These are phyloP conservation scores for Pangasius krempfi DNA, from an alignment of 2,797 vertebrate genomes.

Conservation along the genomic window DNA sequence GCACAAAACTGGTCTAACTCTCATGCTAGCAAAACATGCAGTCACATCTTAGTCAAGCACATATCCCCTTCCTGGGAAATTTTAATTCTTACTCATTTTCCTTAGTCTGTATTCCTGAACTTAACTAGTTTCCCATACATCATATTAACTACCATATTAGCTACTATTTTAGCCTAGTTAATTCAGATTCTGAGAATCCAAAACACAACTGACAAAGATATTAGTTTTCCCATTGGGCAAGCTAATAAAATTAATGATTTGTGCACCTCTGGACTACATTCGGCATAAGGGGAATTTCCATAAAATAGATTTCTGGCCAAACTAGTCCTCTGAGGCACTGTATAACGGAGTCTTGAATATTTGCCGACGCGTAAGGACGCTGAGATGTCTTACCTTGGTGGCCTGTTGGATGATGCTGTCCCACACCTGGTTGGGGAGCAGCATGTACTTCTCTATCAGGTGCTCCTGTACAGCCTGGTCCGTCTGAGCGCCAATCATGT, in stretches of 20 bases:
- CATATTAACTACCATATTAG: background rate
- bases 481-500: conserved; percentile 98
- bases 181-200: no score
- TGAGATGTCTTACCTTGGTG: conserved; percentile 85
- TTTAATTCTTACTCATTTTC: background rate
- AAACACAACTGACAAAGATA: background rate
- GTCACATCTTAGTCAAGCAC: background rate
- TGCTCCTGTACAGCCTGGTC: conserved; percentile 97
- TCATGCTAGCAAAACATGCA: background rate
- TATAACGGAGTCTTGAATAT: background rate
- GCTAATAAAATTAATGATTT: background rate
- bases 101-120: background rate
- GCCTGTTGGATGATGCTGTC: conserved; percentile 99
- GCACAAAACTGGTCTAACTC: background rate
- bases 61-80: background rate
- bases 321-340: background rate
- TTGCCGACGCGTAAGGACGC: background rate
- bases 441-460: conserved; percentile 98
- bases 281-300: no score
- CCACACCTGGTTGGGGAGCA: conserved; percentile 98
- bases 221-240: background rate
- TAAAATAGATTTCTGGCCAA: background rate
- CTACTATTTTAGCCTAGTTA: background rate
- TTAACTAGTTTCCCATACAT: background rate
- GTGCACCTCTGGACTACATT: background rate